Evolutionary conservation across 2,888 invertebrate species (phyloP).

Genomic region (Ophion obscuratus): DNA sequence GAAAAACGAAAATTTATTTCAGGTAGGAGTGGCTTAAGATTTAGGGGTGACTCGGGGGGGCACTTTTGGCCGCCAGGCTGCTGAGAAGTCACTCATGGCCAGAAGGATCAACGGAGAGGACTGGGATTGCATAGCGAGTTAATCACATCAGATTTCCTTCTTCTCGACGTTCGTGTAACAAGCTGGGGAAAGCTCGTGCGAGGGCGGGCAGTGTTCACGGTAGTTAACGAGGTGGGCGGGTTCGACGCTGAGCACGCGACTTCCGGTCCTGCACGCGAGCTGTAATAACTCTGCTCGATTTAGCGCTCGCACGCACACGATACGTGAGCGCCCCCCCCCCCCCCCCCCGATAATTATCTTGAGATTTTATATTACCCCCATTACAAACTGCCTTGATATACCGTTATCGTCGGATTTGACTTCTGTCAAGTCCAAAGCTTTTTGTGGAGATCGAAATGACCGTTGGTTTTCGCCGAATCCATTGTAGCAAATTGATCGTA

Average conservation of each 20-base stretch:
- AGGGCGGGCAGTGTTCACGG: slow-evolving; percentile 60
- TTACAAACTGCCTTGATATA: slow-evolving; percentile 37
- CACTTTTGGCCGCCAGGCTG: not conserved
- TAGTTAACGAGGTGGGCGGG: slow-evolving; percentile 72
- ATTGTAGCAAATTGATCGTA: not conserved
- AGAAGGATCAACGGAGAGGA: not conserved
- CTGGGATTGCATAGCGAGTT: slow-evolving; percentile 7
- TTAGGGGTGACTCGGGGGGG: not conserved
- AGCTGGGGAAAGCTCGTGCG: slow-evolving; percentile 41
- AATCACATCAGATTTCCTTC: slow-evolving; percentile 42
- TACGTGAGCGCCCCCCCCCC: slow-evolving; percentile 21
- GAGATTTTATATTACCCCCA: slow-evolving; percentile 54
- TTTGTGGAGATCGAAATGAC: slow-evolving; percentile 4
- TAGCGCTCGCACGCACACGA: slow-evolving; percentile 59
- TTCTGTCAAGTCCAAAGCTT: not conserved
- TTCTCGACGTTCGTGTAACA: slow-evolving; percentile 41
- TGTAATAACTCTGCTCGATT: slow-evolving; percentile 52
- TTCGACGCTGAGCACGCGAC: slow-evolving; percentile 69
- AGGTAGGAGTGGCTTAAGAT: not conserved
- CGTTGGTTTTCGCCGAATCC: not conserved
- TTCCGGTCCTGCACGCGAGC: slow-evolving; percentile 70
- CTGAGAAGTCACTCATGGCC: not conserved
- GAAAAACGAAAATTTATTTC: not conserved
- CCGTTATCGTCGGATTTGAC: slow-evolving; percentile 49
- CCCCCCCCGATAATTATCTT: slow-evolving; percentile 48